These are phyloP conservation scores for Pipra filicauda DNA, from an alignment of 2,113 vertebrate species.

Conservation along the genomic window DNA sequence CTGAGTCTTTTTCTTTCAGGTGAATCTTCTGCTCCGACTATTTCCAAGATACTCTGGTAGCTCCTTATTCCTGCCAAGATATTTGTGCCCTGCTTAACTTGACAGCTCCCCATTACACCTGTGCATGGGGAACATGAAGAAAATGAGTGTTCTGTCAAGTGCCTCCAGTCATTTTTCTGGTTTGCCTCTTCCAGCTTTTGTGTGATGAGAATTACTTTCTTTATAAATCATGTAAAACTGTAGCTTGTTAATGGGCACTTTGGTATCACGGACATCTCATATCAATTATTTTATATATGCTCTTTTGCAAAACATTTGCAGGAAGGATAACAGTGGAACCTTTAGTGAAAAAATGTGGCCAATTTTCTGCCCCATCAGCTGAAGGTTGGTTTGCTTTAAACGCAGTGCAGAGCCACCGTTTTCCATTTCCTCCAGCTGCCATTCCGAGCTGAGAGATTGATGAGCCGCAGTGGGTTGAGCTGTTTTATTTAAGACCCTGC, in stretches of 20 bases:
- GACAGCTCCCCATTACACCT: slow-evolving; percentile 13
- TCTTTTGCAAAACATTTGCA: background rate
- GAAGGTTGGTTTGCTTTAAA: background rate
- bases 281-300: background rate
- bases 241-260: background rate
- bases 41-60: background rate
- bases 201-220: background rate
- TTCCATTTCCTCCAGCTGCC: background rate
- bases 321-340: background rate
- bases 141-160: slow-evolving; percentile 36
- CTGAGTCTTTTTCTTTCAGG: background rate
- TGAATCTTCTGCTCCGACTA: background rate
- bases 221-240: background rate
- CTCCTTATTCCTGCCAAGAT: background rate
- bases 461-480: background rate
- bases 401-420: background rate
- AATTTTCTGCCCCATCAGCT: background rate
- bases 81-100: slow-evolving; percentile 1
- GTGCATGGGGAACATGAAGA: background rate
- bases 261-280: background rate
- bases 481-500: background rate
- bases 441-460: background rate
- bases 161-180: slow-evolving; percentile 18
- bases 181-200: background rate
- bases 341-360: background rate